Conservation (phyloP, 2,888 invertebrate species). For the Drosophila pseudotalamancana region DNA sequence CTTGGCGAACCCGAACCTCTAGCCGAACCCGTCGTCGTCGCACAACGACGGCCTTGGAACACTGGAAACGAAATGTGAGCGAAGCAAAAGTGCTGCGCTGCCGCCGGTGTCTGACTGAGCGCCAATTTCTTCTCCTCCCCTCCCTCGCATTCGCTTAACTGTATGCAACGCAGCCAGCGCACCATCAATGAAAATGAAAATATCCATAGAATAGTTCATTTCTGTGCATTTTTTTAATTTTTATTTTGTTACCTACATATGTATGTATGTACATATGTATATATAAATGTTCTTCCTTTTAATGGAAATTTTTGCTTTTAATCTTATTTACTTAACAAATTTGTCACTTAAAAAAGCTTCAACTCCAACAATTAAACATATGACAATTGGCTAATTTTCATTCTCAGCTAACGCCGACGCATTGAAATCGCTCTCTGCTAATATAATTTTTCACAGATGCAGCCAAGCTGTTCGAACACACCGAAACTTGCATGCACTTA, state of each 20-base stretch:
- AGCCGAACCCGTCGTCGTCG: slow-evolving; percentile 38
- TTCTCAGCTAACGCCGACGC: slow-evolving; percentile 9
- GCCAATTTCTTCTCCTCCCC: slow-evolving; percentile 20
- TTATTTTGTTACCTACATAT: not conserved
- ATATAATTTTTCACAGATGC: not conserved
- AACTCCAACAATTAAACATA: slow-evolving; percentile 4
- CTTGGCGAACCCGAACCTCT: slow-evolving; percentile 48
- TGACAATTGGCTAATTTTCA: slow-evolving; percentile 17
- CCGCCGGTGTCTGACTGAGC: slow-evolving; percentile 41
- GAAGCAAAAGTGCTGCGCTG: slow-evolving; percentile 34
- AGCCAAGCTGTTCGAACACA: not conserved
- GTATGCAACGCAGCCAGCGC: slow-evolving; percentile 27
- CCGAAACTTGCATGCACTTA: slow-evolving; percentile 30
- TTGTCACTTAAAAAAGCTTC: not conserved
- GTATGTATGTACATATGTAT: not conserved
- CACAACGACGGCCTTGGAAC: slow-evolving; percentile 56
- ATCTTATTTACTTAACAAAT: slow-evolving; percentile 4
- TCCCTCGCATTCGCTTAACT: not conserved
- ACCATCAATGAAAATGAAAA: slow-evolving; percentile 52
- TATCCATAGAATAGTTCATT: not conserved
- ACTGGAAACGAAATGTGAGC: slow-evolving; percentile 47
- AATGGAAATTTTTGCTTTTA: not conserved
- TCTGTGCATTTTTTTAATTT: not conserved
- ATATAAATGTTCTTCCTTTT: not conserved
- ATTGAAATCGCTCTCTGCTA: not conserved